Percentiles rank a stretch among this genome's conserved stretches.
These are phyloP conservation scores for Rhinella marina DNA, from an alignment of 2,797 vertebrate species.

Conservation along the genomic window DNA sequence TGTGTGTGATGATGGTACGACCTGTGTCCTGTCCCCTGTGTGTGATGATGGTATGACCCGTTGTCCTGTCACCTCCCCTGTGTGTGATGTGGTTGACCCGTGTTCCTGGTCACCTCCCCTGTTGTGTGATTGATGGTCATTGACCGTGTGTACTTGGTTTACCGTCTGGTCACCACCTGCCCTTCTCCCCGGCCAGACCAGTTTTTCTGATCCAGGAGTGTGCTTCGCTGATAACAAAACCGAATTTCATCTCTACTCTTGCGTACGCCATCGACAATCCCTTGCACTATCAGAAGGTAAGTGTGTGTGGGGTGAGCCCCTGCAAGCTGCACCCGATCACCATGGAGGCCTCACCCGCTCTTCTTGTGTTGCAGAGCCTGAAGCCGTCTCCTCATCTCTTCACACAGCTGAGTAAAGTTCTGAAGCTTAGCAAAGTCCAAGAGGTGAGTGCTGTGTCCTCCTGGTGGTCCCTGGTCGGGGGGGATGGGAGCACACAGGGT, in stretches of 20 bases:
- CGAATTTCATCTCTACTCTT: conserved; percentile 98
- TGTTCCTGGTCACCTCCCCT: too few species aligned
- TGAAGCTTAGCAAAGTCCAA: conserved; percentile 99
- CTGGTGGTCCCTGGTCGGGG: not conserved
- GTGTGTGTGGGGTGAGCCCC: not conserved
- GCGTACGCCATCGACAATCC: conserved; percentile 99
- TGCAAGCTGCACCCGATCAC: too few species aligned
- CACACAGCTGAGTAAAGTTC: conserved; percentile 98
- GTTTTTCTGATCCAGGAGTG: conserved; percentile 99
- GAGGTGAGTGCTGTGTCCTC: conserved; percentile 89
- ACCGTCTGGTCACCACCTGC: not conserved
- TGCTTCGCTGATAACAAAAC: conserved; percentile 97
- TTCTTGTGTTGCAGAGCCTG: conserved; percentile 87
- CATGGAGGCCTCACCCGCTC: not conserved
- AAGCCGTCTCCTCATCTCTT: conserved; percentile 97
- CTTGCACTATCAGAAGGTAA: conserved; percentile 99
- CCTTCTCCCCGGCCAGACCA: conserved; percentile 71
- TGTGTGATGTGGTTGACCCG: too few species aligned
- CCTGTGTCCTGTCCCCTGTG: too few species aligned
- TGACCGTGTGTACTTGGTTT: too few species aligned
- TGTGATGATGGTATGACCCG: too few species aligned
- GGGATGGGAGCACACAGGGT: not conserved
- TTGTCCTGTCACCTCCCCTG: too few species aligned
- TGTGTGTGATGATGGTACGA: too few species aligned
- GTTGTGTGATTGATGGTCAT: too few species aligned